Base-by-base conservation (phyloP, 2,888 invertebrate species). In the Myathropa florea region DNA sequence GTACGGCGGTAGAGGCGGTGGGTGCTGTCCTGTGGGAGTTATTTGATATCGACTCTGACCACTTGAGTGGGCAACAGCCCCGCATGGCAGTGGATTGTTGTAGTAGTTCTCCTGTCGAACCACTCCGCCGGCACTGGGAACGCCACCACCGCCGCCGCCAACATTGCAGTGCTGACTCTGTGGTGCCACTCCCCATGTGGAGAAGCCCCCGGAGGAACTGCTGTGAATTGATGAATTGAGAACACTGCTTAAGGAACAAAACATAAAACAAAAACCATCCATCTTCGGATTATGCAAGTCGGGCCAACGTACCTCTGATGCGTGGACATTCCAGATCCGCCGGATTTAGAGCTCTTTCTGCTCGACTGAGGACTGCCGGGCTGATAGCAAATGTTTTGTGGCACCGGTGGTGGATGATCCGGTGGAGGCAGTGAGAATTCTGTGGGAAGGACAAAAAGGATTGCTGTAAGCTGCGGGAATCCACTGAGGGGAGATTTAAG, bases 401-500 rank as follows among this genome's bases (percentile, higher is more conserved):
- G 94, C 78, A 94, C 92, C 68, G 94, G 94, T 23, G 94, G 94
- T 30, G 94, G 94, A 91, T 94, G 94, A 89, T 94, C 94, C 28
- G 94, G 94, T 75, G 94, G 94, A 68, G 94, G 94, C 33, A 94
- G 94, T 88, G 94, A 93, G 77, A 94, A 94, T 90, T 94, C 94
- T 57, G 93, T 14, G 10, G 65, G 21, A 75, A 63, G 67, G 63
- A n/a, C 14, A 30, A 64, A 78, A 73, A 9, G 18, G 39, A 46
- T 46, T 46, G 46, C 7, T 7, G 46, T 46, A 7, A 46, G 46
- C 18, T 12, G 39, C 33, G 12, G 71, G 21, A 71, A 67, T 76
- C 70, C 46, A 63, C 59, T 80, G 76, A 71, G 71, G 76, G 2
- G n/a, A n/a, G n/a, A n/a, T n/a, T n/a, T n/a, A n/a, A 61, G 67